Base-by-base conservation (phyloP, 2,797 vertebrate species). In the Hypotaenidia philippensis region DNA sequence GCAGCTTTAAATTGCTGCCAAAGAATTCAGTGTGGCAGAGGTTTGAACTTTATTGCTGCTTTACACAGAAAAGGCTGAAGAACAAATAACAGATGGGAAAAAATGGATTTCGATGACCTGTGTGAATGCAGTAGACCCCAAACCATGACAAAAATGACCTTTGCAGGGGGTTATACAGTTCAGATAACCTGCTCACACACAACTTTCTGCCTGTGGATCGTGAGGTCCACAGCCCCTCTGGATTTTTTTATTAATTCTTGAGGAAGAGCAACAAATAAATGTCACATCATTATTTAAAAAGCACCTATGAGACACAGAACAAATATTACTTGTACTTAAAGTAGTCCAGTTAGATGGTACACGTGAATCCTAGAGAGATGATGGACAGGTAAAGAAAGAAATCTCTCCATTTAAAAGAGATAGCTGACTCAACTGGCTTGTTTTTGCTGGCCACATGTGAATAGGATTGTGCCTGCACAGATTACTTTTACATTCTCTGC, bases 371-470 rank as follows among this genome's bases (percentile, higher is more conserved):
- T 78, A 93, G 89, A 78, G 94, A 87, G 96, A 92, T 96, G 93
- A 97, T 87, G 72, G 96, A 79, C 94, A 81, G 47, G 82, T 41
- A 87, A 77, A 85, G 78, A 94, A 91, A 70, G 75, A 93, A 94
- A 84, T 44, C 38, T 52, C 87, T 89, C 41, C 27, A 3, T 94
- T 93, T 77, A 53, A 34, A 65, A 86, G 86, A 94, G 95, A 59
- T 68, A 90, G 60, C 55, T 60, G 32, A 15, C 69, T 92, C 82
- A 49, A 72, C 23, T 7, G 2, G 40, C 74, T 57, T 96, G 93
- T 97, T 97, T 95, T 88, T 93, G 63, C 95, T 97, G 97, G 95
- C 95, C 59, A 60, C 84, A 36, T 0, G 36, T 94, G 97, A 97
- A 97, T 60, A 93, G 93, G 71, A 81, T 66, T 83, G 89, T 8